Base-by-base conservation (phyloP, 1,140 invertebrate species). In the Meteorus sp. region DNA sequence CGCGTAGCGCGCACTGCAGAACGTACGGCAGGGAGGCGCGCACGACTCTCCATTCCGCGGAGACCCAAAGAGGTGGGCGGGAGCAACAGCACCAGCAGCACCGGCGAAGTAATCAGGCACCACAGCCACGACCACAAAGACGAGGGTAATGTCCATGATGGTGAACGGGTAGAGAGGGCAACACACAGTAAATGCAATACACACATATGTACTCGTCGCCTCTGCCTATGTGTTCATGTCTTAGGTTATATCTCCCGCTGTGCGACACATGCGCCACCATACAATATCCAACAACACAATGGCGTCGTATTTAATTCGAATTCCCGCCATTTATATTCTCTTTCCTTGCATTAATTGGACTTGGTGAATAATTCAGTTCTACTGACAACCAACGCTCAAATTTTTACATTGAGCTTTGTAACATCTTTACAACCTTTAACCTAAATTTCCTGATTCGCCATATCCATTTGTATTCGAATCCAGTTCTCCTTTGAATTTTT, bases 1-100 rank as follows among this genome's bases (percentile, higher is more conserved):
- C 76, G 77, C 77, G 73, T 72, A 77, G 74, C 76, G 76, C 77
- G 63, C 69, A 78, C 76, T 78, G 76, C 73, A 70, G 71, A 64
- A 20, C 66, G 64, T 60, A 71, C 65, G 61, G 66, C 68, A 67
- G 69, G 64, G 64, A 68, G 67, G 3, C 4, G 67, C 57, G 58
- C 60, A 45, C 55, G 60, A 53, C 56, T 65, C 66, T 37, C 29
- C 15, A 29, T n/a, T 47, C 20, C 37, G 33, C 19, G 51, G 51
- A 35, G 37, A 39, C 25, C n/a, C n/a, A n/a, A n/a, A n/a, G 35
- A 11, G 8, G 35, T n/a, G 35, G 11, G 35, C 15, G 35, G 35
- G 35, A 13, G 13, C 35, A 39, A 6, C 29, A 6, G 29, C 63
- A 63, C 62, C 67, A 59, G 63, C 64, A 65, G 15, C 59, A 44